Evolutionary conservation across 1,140 invertebrate genomes (phyloP).

Genomic region (Zaprionus nigranus): DNA sequence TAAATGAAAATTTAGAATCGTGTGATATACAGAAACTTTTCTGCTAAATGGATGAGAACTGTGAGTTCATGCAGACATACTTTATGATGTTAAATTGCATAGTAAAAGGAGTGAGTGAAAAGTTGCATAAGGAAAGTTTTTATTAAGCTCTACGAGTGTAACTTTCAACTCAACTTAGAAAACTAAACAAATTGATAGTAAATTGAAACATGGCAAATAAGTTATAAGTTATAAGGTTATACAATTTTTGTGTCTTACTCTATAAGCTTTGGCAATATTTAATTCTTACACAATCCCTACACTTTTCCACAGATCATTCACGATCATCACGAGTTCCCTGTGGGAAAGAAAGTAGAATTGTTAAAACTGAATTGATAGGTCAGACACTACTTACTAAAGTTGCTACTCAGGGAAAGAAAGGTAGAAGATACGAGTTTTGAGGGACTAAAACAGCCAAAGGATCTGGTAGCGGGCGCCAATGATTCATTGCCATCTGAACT

Average conservation of each 20-base stretch:
- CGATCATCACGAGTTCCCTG: not conserved
- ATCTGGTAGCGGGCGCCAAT: too few relatives aligned
- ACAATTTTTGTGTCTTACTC: not conserved
- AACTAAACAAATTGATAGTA: not conserved
- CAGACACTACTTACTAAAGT: too few relatives aligned
- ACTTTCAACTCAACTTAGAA: not conserved
- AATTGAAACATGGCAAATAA: not conserved
- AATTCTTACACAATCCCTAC: not conserved
- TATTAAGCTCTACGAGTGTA: not conserved
- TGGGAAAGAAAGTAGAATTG: not conserved
- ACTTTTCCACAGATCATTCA: not conserved
- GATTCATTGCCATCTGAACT: constrained; percentile 16
- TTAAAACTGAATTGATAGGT: too few relatives aligned
- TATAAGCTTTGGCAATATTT: not conserved
- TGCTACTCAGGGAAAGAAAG: not conserved
- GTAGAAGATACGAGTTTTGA: too few relatives aligned
- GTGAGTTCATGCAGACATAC: too few relatives aligned
- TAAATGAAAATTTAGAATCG: too few relatives aligned
- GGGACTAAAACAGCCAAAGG: too few relatives aligned
- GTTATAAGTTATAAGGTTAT: not conserved
- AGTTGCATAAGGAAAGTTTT: constrained; percentile 14
- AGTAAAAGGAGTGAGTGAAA: not conserved
- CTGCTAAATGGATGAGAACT: too few relatives aligned
- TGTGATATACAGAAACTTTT: too few relatives aligned
- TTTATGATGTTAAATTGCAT: constrained; percentile 15